Conservation (phyloP, 2,888 invertebrate species). For the Caradrina clavipalpis region DNA sequence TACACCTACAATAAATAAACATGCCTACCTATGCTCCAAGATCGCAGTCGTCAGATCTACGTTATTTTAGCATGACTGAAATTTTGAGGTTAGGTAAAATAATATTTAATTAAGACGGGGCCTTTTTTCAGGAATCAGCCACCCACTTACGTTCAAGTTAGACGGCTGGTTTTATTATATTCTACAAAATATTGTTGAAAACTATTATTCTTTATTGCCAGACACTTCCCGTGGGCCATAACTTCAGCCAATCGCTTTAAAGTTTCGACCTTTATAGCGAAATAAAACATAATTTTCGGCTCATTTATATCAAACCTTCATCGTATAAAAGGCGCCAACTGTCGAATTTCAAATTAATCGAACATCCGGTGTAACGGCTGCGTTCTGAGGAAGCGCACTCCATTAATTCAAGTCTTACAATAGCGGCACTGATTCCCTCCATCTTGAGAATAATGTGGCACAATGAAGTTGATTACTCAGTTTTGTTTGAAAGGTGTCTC, state of each 20-base stretch:
- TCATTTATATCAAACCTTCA: conserved; percentile 52
- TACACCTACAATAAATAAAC: background rate
- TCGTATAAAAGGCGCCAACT: conserved; percentile 67
- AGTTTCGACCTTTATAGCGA: background rate
- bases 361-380: conserved; percentile 76
- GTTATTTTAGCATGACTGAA: too few relatives aligned
- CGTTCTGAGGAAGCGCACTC: conserved; percentile 78
- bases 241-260: background rate
- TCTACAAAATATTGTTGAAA: background rate
- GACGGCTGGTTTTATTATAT: background rate
- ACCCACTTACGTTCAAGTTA: too few relatives aligned
- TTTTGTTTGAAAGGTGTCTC: conserved; percentile 47
- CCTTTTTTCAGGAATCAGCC: too few relatives aligned
- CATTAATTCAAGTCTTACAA: conserved; percentile 80
- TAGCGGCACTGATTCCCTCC: conserved; percentile 64
- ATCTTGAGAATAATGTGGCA: conserved; percentile 51
- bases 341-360: conserved; percentile 76
- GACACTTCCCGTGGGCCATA: background rate
- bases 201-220: background rate
- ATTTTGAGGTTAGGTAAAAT: too few relatives aligned
- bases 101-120: too few relatives aligned
- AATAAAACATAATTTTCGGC: conserved; percentile 18
- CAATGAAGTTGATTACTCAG: conserved; percentile 58
- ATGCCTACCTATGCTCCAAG: background rate
- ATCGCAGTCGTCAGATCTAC: too few relatives aligned